phyloP scores from a whole-genome alignment of 2,113 vertebrate species.

The Microcebus murinus region DNA sequence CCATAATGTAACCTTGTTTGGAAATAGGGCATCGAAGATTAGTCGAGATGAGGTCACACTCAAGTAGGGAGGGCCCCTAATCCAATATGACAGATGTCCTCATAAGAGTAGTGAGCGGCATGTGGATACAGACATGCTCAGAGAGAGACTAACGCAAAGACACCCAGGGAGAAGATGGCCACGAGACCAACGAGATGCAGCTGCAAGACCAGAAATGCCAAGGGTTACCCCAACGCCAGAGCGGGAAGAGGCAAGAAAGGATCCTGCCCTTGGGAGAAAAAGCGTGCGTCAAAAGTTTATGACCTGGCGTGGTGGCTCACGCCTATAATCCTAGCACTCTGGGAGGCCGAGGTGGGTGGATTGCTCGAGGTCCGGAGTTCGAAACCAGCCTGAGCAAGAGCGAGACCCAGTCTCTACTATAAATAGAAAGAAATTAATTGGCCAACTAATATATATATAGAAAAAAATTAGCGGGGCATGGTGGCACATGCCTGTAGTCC shows the following conservation, averaged over 20 bases:
- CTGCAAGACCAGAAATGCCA: not conserved
- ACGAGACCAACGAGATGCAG: rapidly evolving
- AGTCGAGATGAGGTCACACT: not conserved
- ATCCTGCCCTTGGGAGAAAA: not conserved
- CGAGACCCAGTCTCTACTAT: no score
- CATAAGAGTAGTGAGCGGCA: not conserved
- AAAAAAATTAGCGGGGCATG: no score
- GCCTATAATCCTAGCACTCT: no score
- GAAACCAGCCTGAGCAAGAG: no score
- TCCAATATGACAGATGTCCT: not conserved
- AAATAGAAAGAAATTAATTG: no score
- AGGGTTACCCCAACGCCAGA: not conserved
- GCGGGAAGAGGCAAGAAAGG: not conserved
- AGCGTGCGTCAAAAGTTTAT: no score
- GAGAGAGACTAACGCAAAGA: not conserved
- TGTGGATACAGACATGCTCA: not conserved
- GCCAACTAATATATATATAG: no score
- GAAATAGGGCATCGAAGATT: not conserved
- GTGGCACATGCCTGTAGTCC: no score
- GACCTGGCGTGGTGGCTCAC: no score
- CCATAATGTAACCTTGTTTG: not conserved
- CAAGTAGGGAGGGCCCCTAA: not conserved
- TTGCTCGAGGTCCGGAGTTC: no score
- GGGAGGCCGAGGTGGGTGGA: no score
- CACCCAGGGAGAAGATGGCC: not conserved